A percentile compares a stretch with the other conserved stretches of the same genome.
Evolutionary conservation across 1,140 invertebrate species (phyloP).

Genomic region (Drosophila nebulosa): DNA sequence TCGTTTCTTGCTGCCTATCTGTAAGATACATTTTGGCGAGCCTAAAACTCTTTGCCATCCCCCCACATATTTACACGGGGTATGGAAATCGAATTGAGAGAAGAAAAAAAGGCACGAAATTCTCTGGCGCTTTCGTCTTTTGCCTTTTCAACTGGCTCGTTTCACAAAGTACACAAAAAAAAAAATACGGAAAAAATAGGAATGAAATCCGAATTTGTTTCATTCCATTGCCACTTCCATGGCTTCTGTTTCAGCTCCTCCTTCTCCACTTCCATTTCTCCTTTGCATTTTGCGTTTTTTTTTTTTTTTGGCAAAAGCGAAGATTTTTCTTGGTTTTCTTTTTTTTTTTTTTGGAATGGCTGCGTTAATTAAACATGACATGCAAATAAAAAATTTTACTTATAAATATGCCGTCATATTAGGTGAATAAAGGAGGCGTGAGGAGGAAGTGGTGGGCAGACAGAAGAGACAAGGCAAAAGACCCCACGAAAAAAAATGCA

Average conservation of each 20-base stretch:
- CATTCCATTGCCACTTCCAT: constrained; percentile 74
- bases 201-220: constrained; percentile 74
- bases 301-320: constrained; percentile 30
- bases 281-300: constrained; percentile 22
- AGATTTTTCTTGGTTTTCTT: constrained; percentile 8
- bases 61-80: constrained; percentile 8
- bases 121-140: constrained; percentile 66
- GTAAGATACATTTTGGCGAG: neutral
- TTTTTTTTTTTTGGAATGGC: constrained; percentile 31
- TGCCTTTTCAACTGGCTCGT: constrained; percentile 49
- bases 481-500: neutral
- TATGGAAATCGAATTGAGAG: constrained; percentile 40
- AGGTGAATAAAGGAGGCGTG: neutral
- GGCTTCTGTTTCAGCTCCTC: constrained; percentile 16
- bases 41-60: neutral
- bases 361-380: constrained; percentile 77
- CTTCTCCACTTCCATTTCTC: constrained; percentile 43
- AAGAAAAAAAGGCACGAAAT: constrained; percentile 45
- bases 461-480: constrained; percentile 21
- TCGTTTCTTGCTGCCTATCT: too few relatives aligned
- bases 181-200: constrained; percentile 47
- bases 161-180: constrained; percentile 68
- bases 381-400: constrained; percentile 73
- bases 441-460: neutral
- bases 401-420: constrained; percentile 58